Conservation (phyloP, 2,888 invertebrate genomes). For the Dilophus febrilis region DNA sequence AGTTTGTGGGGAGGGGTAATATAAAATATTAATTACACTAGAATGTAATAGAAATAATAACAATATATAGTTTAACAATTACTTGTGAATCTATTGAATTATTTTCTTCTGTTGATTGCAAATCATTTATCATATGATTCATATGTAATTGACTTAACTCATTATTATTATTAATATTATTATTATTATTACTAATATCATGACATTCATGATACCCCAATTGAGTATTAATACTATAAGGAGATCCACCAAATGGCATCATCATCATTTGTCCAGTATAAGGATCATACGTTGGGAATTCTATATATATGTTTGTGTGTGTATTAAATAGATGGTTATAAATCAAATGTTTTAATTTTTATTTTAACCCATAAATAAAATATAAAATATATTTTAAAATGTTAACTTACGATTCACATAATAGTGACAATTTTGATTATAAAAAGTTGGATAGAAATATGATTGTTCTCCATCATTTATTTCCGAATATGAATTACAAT, state of each 20-base stretch:
- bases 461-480: slow-evolving; percentile 10
- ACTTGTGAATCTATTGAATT: slow-evolving; percentile 5
- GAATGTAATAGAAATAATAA: no score
- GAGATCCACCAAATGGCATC: slow-evolving; percentile 13
- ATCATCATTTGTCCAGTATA: slow-evolving; percentile 12
- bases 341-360: no score
- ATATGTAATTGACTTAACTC: background rate
- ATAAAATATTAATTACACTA: background rate
- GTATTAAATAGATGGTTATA: no score
- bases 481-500: slow-evolving; percentile 11
- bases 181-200: no score
- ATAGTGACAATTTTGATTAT: slow-evolving; percentile 33
- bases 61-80: no score
- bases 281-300: slow-evolving; percentile 12
- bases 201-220: no score
- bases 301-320: no score
- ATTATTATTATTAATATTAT: slow-evolving; percentile 5
- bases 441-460: slow-evolving; percentile 22
- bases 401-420: slow-evolving; percentile 35
- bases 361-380: no score
- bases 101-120: background rate
- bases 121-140: background rate
- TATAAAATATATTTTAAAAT: no score
- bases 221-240: slow-evolving; percentile 11
- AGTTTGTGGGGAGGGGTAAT: background rate